phyloP scores from a whole-genome alignment of 2,888 invertebrate genomes.

The Tribolium freemani region DNA sequence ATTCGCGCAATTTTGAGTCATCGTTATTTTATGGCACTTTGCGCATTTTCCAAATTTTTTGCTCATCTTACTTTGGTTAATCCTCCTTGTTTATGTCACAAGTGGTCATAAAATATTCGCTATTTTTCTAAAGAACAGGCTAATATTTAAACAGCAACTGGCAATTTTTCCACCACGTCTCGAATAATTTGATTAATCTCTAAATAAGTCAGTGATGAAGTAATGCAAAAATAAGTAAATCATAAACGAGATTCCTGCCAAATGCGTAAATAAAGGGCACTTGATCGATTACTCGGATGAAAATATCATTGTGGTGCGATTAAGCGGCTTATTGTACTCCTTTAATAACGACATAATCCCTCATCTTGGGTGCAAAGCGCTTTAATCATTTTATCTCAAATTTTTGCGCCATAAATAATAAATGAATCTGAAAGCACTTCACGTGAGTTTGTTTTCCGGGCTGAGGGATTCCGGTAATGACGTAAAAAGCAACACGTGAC shows the following conservation, averaged over 20 bases:
- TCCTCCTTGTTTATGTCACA: no score
- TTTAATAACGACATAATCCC: not conserved
- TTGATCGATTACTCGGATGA: no score
- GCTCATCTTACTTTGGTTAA: no score
- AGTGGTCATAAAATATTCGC: not conserved
- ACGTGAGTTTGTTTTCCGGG: conserved; percentile 38
- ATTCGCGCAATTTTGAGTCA: no score
- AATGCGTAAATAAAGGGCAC: not conserved
- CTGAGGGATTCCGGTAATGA: conserved; percentile 37
- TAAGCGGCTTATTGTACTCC: no score
- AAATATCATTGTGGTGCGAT: no score
- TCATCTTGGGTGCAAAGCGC: not conserved
- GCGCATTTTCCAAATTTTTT: no score
- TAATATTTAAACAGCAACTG: conserved; percentile 8
- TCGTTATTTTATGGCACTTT: no score
- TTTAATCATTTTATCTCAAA: not conserved
- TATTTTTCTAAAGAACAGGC: not conserved
- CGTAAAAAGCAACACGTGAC: conserved; percentile 32
- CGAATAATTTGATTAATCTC: no score
- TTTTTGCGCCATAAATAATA: conserved; percentile 6
- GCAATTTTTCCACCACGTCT: conserved; percentile 5
- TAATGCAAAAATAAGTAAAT: not conserved
- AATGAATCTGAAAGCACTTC: not conserved
- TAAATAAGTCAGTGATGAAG: not conserved
- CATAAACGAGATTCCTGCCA: not conserved